Evolutionary conservation across 2,113 vertebrate species (phyloP), one percentile per base, ranked within the genome.

Genomic region (Heterotilapia buettikoferi): DNA sequence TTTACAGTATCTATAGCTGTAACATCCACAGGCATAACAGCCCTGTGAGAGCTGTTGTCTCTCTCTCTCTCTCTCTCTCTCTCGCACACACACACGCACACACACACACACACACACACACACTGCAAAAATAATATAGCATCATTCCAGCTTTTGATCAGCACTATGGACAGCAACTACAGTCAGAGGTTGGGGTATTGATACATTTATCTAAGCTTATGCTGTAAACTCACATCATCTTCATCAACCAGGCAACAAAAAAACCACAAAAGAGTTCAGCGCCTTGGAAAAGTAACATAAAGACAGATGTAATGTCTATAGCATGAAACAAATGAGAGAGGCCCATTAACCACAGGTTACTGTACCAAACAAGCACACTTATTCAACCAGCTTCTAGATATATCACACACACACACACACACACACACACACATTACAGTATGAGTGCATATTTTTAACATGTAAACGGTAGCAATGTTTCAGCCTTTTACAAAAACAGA

Each of bases 121-220:
- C 63, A 24, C 7, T 9, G 7, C 12, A 71, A 71, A 43, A 16
- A 24, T 43, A 24, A 71, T 43, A 43, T 6, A 43, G n/a, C n/a
- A 71, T 21, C 66, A 68, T 68, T 68, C 33, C 3, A 8, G 61
- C 31, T 43, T 71, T 43, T 71, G 38, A 71, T 71, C 66, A 71
- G 38, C 66, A 43, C 63, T 8, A 13, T 40, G 33, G 33, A 40
- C 63, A 68, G 19, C 33, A 38, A 40, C 11, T 38, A 38, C 19
- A 68, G 6, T 21, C 18, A 19, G 50, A 52, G 50, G 18, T 52
- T 52, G 18, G 4, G 50, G 18, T 52, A 52, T 2, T 52, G 50
- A 9, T 9, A 9, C 50, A n/a, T 53, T 53, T 53, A 53, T 53
- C 8, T n/a, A 53, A 53, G 19, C 19, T 53, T n/a, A n/a, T 53